Conservation (phyloP, 2,888 invertebrate species). For the Drosophila ustulata region DNA sequence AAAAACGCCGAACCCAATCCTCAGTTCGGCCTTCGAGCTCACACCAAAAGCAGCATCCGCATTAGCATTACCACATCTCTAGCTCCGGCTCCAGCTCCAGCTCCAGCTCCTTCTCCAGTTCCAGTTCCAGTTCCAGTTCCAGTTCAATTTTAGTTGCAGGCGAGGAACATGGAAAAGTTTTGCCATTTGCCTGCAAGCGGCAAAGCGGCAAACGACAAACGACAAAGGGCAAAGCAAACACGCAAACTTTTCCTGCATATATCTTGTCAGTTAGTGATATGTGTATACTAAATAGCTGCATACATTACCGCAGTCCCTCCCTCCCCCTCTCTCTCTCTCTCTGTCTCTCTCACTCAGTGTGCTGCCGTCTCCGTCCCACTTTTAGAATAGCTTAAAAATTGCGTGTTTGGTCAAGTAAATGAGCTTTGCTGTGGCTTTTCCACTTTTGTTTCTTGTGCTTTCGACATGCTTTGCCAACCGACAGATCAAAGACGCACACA, state of each 20-base stretch:
- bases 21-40: neutral
- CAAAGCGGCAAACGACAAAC: constrained; percentile 28
- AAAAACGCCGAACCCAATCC: constrained; percentile 8
- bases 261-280: constrained; percentile 66
- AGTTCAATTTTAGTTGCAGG: constrained; percentile 12
- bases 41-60: neutral
- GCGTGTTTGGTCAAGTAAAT: constrained; percentile 71
- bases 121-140: constrained; percentile 7
- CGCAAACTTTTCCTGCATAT: constrained; percentile 62
- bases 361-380: neutral
- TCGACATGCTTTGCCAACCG: constrained; percentile 35
- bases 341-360: neutral
- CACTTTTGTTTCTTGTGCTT: constrained; percentile 47
- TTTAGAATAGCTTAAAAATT: constrained; percentile 40
- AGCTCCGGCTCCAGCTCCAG: constrained; percentile 18
- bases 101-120: constrained; percentile 12
- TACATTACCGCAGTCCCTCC: constrained; percentile 56
- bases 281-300: constrained; percentile 66
- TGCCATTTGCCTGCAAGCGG: constrained; percentile 71
- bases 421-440: constrained; percentile 67
- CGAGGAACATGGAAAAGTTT: constrained; percentile 54
- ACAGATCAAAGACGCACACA: constrained; percentile 61
- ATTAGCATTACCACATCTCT: neutral
- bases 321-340: too few relatives aligned
- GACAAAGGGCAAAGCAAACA: constrained; percentile 71